Evolutionary conservation across 1,140 invertebrate species (phyloP), one percentile per base, ranked within the genome.

Genomic region (Hyposmocoma kahamanoa): DNA sequence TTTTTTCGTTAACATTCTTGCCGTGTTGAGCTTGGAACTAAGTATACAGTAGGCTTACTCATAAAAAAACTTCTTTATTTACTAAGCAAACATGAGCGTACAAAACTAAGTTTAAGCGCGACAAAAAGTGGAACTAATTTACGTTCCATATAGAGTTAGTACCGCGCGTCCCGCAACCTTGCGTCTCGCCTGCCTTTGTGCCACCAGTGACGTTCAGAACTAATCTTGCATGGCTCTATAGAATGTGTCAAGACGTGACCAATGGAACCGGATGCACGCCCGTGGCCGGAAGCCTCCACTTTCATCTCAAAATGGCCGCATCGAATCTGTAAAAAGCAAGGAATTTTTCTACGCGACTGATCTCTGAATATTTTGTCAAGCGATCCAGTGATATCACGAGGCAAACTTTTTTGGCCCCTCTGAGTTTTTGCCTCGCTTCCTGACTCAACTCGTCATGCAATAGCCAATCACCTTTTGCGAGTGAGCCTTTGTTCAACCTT

Each of bases 331-430:
- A 75, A 72, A 65, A 69, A 61, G 46, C 62, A 49, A 71, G 72
- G 74, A 81, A 81, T 81, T 68, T 84, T 82, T 83, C 79, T 81
- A 78, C 65, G 49, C 70, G 64, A 56, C 67, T 81, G 78, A 45
- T 47, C 77, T 71, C 67, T 62, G 66, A 73, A 71, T 80, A 84
- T 82, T 79, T 50, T 71, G 75, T 78, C 69, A 72, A 71, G n/a
- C n/a, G 54, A 51, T 47, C 41, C 50, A 44, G 15, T 69, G 65
- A 62, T 55, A 61, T 68, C 64, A 71, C 68, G 66, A 63, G 49
- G 77, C 66, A 56, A 74, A 69, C 64, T 67, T 79, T 76, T 74
- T 72, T 66, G 22, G 32, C 45, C 42, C 55, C 46, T 42, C 30
- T 22, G 45, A 28, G 53, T 67, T 73, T 70, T 64, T 66, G 54